Percentiles rank a stretch among this genome's conserved stretches.
phyloP scores from a whole-genome alignment of 2,113 vertebrate genomes.

The Synodontis membranacea region DNA sequence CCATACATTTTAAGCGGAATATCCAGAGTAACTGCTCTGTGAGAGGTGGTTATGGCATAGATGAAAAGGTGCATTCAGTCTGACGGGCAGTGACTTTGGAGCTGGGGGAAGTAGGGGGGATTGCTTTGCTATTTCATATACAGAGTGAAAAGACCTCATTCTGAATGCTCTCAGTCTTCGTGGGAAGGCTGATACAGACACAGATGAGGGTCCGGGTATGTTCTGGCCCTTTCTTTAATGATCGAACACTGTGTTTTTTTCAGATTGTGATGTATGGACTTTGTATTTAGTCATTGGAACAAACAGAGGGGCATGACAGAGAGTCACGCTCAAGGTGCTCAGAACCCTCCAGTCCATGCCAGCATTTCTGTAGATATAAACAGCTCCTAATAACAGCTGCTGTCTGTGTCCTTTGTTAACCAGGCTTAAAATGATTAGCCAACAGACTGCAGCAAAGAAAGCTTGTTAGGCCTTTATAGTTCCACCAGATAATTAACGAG shows the following conservation, averaged over 20 bases:
- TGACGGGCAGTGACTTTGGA: conserved; percentile 25
- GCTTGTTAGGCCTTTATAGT: conserved; percentile 60
- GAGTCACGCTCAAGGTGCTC: conserved; percentile 42
- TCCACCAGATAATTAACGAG: conserved; percentile 63
- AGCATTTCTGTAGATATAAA: conserved; percentile 46
- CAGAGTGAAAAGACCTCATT: conserved; percentile 49
- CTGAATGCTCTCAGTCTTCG: conserved; percentile 36
- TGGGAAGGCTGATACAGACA: background rate
- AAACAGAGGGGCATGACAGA: conserved; percentile 3
- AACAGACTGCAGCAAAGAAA: conserved; percentile 46
- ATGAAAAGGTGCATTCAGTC: conserved; percentile 56
- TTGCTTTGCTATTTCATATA: conserved; percentile 43
- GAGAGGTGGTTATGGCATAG: conserved; percentile 53
- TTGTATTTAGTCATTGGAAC: background rate
- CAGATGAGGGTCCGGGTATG: background rate
- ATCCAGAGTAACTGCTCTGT: conserved; percentile 46
- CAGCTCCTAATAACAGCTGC: conserved; percentile 54
- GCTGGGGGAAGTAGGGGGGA: conserved; percentile 7
- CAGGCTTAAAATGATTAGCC: conserved; percentile 55
- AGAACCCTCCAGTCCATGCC: conserved; percentile 52
- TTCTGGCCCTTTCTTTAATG: conserved; percentile 9
- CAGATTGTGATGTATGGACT: background rate
- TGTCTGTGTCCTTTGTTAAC: conserved; percentile 62
- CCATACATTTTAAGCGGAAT: conserved; percentile 63
- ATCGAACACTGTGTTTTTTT: background rate